Base-by-base conservation (phyloP, 2,888 invertebrate genomes). In the Chesias legatella region DNA sequence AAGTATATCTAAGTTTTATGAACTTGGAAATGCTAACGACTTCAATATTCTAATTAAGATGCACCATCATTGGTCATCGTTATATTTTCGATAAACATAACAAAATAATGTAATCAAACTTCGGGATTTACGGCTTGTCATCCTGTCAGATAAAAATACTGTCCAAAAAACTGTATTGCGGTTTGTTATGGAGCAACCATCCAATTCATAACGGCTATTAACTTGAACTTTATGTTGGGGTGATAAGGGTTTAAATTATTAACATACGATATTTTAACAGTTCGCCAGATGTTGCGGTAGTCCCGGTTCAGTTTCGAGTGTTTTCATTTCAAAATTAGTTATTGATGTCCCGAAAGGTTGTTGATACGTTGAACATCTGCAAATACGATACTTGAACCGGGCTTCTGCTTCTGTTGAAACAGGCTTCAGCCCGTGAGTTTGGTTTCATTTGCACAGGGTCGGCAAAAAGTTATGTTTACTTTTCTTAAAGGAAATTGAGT, bases 101-200 rank as follows among this genome's bases (percentile, higher is more conserved):
- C 31, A 36, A 37, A 33, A 60, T 43, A 52, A 58, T 53, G 41
- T 57, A 61, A 63, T 54, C 58, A 60, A 53, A 53, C 51, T n/a
- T 56, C 44, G 42, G 48, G 50, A 59, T 56, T 63, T 54, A 65
- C 51, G 53, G 59, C 38, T 48, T 49, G 58, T 58, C 60, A 57
- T 2, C 37, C 48, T 49, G 58, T 61, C 58, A 59, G 56, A 56
- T 53, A 60, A 63, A 58, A 52, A 59, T 57, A 65, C 55, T 51
- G 51, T 50, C 35, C 49, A 41, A 48, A 64, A 53, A 46, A 46
- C 29, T 22, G 39, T 44, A 44, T 35, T 38, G 33, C 40, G 33
- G 25, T 38, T 35, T 39, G 43, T 42, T 32, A 43, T 25, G 22
- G 23, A 30, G 37, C 23, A 22, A 34, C 21, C 17, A 23, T 23